A percentile compares a stretch with the other conserved stretches of the same genome.
phyloP scores from a whole-genome alignment of 2,113 vertebrate genomes.

The Dasyornis broadbenti region DNA sequence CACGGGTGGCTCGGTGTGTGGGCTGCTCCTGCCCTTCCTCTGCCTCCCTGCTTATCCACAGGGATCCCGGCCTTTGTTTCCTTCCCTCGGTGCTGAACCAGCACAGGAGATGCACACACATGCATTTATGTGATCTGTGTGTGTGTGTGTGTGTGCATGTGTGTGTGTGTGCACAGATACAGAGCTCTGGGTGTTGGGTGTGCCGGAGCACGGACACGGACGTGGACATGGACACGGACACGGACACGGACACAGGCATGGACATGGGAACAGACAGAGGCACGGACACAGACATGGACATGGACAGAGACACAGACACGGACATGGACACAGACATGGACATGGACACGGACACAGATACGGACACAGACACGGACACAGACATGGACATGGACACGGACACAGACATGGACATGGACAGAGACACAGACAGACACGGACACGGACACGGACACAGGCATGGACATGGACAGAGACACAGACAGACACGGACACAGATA shows the following conservation, averaged over 20 bases:
- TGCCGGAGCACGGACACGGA: not conserved
- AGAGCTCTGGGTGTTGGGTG: rapidly evolving
- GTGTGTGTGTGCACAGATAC: rapidly evolving
- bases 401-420: rapidly evolving
- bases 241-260: rapidly evolving
- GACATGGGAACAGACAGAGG: rapidly evolving
- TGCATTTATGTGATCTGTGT: rapidly evolving
- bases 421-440: rapidly evolving
- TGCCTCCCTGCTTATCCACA: not conserved
- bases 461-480: not conserved
- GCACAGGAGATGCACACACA: not conserved
- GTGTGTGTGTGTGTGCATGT: rapidly evolving
- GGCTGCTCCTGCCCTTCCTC: conserved; percentile 46
- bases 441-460: rapidly evolving
- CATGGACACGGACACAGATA: rapidly evolving
- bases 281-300: not conserved
- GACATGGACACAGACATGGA: rapidly evolving
- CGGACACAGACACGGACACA: rapidly evolving
- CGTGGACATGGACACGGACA: rapidly evolving
- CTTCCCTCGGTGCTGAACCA: not conserved
- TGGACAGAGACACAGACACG: rapidly evolving
- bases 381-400: not conserved
- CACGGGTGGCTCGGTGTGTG: conserved; percentile 48
- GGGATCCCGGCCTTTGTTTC: not conserved
- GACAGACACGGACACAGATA: not conserved